Conservation (phyloP, 2,113 vertebrate species). For the Cyrtonyx montezumae region DNA sequence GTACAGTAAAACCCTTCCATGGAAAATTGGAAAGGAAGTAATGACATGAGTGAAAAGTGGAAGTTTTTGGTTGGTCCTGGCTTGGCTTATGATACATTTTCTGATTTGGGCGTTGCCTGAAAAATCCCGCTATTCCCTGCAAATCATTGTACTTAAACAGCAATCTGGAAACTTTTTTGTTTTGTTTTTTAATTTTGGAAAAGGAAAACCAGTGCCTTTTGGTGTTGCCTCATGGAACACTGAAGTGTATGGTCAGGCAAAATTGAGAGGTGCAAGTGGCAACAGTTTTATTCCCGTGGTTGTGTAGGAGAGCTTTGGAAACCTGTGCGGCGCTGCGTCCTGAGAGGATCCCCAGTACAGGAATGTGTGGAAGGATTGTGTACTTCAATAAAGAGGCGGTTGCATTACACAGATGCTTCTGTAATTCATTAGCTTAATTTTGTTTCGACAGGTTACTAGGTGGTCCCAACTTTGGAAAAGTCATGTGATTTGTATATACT, state of each 20-base stretch:
- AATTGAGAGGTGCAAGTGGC: constrained; percentile 78
- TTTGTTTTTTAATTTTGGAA: constrained; percentile 12
- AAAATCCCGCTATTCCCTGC: constrained; percentile 67
- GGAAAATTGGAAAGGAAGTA: constrained; percentile 59
- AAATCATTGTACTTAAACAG: constrained; percentile 77
- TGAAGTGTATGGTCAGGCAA: constrained; percentile 71
- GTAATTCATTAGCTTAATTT: constrained; percentile 74
- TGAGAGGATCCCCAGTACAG: constrained; percentile 69
- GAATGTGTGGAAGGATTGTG: constrained; percentile 72
- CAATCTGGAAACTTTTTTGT: constrained; percentile 25
- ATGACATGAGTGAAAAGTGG: constrained; percentile 40
- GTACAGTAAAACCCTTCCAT: constrained; percentile 49
- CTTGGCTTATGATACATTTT: constrained; percentile 48
- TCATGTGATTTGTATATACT: constrained; percentile 84
- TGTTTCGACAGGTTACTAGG: constrained; percentile 76
- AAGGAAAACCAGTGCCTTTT: constrained; percentile 74
- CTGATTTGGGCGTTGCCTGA: constrained; percentile 59
- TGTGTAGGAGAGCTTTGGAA: constrained; percentile 73
- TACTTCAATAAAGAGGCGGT: constrained; percentile 76
- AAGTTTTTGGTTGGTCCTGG: constrained; percentile 47
- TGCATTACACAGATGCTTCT: constrained; percentile 73
- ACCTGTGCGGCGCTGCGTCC: constrained; percentile 66
- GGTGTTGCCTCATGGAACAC: constrained; percentile 75
- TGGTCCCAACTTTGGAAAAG: constrained; percentile 77
- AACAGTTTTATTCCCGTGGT: constrained; percentile 76